phyloP scores from a whole-genome alignment of 2,113 vertebrate genomes.

The Shinisaurus crocodilurus region DNA sequence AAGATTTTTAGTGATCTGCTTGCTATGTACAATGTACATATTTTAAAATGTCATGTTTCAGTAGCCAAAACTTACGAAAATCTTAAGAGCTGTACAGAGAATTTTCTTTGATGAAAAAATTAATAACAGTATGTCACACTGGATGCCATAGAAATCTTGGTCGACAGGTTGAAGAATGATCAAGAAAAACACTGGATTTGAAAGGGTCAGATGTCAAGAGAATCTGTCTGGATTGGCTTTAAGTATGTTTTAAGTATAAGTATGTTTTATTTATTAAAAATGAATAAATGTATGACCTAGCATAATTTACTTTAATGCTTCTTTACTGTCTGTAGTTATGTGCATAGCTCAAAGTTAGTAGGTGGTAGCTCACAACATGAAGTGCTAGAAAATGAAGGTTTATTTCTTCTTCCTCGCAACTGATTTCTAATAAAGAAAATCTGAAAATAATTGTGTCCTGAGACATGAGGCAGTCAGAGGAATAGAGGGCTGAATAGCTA shows the following conservation, averaged over 20 bases:
- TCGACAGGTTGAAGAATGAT: background rate
- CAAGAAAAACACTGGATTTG: background rate
- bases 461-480: background rate
- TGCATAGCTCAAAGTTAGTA: background rate
- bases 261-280: background rate
- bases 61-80: background rate
- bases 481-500: background rate
- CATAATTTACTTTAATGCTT: background rate
- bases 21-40: background rate
- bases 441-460: background rate
- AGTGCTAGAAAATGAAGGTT: background rate
- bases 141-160: background rate
- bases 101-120: background rate
- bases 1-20: background rate
- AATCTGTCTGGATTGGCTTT: background rate
- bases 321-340: background rate
- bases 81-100: background rate
- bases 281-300: background rate
- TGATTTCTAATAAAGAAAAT: background rate
- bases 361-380: background rate
- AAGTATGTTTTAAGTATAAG: background rate
- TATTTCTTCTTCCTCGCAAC: background rate
- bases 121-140: background rate
- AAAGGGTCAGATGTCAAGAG: background rate
- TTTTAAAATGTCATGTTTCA: background rate